phyloP scores from a whole-genome alignment of 2,113 vertebrate genomes.

The Corythoichthys haematopterus region DNA sequence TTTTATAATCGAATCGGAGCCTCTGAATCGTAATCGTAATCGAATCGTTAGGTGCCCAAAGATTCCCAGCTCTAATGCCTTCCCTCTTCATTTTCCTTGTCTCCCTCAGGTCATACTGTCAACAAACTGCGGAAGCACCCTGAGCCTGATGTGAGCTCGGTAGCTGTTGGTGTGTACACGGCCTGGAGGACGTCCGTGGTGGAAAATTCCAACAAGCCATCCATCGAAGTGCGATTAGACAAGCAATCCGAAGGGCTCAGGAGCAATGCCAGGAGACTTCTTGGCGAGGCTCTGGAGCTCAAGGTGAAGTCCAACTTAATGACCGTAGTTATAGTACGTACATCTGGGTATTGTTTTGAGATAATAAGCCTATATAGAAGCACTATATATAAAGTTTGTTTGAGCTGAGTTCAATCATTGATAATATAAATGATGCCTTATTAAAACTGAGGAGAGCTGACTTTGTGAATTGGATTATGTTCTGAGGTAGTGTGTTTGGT shows the following conservation, averaged over 20 bases:
- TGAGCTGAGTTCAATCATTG: too few species aligned
- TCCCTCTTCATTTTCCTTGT: neutral
- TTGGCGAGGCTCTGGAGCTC: constrained; percentile 79
- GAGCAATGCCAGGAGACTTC: constrained; percentile 80
- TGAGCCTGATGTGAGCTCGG: constrained; percentile 77
- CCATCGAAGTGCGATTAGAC: constrained; percentile 87
- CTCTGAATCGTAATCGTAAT: too few species aligned
- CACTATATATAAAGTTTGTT: too few species aligned
- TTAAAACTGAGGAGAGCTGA: too few species aligned
- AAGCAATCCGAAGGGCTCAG: constrained; percentile 81
- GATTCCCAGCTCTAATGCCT: too few species aligned
- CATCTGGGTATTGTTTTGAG: neutral
- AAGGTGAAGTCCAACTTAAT: constrained; percentile 73
- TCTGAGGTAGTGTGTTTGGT: neutral
- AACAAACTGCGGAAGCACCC: constrained; percentile 82
- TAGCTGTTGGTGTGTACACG: constrained; percentile 77
- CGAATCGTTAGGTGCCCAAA: too few species aligned
- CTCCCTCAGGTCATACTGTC: constrained; percentile 78
- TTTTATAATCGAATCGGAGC: too few species aligned
- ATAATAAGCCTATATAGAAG: too few species aligned
- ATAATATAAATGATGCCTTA: too few species aligned
- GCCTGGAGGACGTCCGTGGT: constrained; percentile 84
- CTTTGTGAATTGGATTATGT: too few species aligned
- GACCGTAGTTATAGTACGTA: neutral
- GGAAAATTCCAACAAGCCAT: constrained; percentile 80